Evolutionary conservation across 1,140 invertebrate species (phyloP), one percentile per base, ranked within the genome.

Genomic region (Apis laboriosa): DNA sequence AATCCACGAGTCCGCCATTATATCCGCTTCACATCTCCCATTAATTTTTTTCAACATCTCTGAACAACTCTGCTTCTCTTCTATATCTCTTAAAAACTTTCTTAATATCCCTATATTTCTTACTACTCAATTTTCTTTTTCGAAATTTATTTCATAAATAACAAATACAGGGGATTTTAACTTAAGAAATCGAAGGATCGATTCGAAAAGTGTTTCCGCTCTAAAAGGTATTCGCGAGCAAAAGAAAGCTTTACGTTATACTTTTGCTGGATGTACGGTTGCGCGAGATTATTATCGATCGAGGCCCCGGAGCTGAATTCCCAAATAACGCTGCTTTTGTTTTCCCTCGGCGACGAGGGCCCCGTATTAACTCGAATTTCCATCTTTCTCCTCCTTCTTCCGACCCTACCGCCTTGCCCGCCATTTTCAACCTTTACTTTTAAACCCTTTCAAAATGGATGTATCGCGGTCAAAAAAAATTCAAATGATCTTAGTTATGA

Each of bases 241-340:
- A 77, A 86, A 74, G 77, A 64, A 74, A 88, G 51, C 58, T 63
- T 73, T 49, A 75, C 55, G 60, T 83, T 63, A 72, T 77, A 78
- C 49, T 83, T 83, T 70, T 24, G 43, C 75, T 63, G 66, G 43
- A 63, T 75, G 58, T 49, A 71, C 58, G 58, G 24, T 76, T 68
- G 51, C 61, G 63, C 71, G 55, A 87, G 67, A 85, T 88, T 88
- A 87, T 80, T 87, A 88, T 88, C 83, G 87, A 88, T 85, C 85
- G 74, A 64, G n/a, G 55, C 49, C 24, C 51, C 75, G 53, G n/a
- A 74, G 71, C 61, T 76, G 73, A 79, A 87, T 88, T 85, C 87
- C 64, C 70, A 68, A 88, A 85, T 85, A 83, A 82, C 43, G 49
- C 24, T 28, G 24, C 79, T 82, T 85, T 87, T 87, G 78, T 88